Evolutionary conservation across 2,113 vertebrate genomes (phyloP), one percentile per base, ranked within the genome.

Genomic region (Megaleporinus macrocephalus): DNA sequence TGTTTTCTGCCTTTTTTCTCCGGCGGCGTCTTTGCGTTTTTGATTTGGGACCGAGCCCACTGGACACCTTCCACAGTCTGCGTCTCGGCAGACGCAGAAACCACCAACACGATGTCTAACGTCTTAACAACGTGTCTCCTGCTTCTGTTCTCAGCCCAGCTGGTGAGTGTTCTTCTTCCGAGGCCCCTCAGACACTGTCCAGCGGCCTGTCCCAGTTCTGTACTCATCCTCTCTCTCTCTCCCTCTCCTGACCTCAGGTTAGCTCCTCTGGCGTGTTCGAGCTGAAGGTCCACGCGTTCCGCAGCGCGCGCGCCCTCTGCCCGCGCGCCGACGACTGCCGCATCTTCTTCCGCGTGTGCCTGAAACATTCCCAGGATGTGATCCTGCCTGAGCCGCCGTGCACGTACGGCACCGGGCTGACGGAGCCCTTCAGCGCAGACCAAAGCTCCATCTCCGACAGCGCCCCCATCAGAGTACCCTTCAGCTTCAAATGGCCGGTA

Each of bases 401-500:
- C 89, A 95, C 95, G 1, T 95, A 95, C 76, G 97, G 97, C 2
- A 89, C 89, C 0, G 95, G 92, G 26, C 83, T 90, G 53, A 95
- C 94, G 0, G 91, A 92, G 0, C 87, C 90, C 11, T 86, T 95
- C 36, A 86, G 85, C 0, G 83, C 90, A 0, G 94, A 95, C 69
- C 78, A 89, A 4, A 86, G 85, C 33, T 91, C 91, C 62, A 85
- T 96, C n/a, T 84, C 92, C 26, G 86, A 68, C 4, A 93, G 93
- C 22, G 89, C 90, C 3, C 93, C 93, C 73, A 81, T 97, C 78
- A 89, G 89, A 1, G 92, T 98, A 29, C 94, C 93, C 0, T 94
- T 98, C 66, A 84, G 68, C 3, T 96, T 96, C 83, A 94, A 94
- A 85, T 97, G 96, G 97, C 96, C 96, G 91, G 97, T 96, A 81